A percentile compares a stretch with the other conserved stretches of the same genome.
phyloP scores from a whole-genome alignment of 2,113 vertebrate species.

The Hemiprocne comata region DNA sequence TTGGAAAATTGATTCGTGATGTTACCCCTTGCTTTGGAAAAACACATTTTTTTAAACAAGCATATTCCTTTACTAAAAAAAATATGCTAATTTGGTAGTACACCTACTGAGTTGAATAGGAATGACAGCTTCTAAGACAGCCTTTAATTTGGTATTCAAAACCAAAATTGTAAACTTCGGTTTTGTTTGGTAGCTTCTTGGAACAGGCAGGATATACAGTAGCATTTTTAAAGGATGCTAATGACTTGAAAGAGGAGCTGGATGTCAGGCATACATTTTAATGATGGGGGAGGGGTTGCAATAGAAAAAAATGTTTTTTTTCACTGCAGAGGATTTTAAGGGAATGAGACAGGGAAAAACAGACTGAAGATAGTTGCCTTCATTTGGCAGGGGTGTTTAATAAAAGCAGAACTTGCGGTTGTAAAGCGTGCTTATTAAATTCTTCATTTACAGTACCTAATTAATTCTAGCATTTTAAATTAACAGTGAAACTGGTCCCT shows the following conservation, averaged over 20 bases:
- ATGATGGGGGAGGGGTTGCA: slow-evolving; percentile 48
- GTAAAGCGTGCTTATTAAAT: slow-evolving; percentile 88
- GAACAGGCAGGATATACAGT: slow-evolving; percentile 77
- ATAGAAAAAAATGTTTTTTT: neutral
- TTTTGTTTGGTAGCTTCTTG: slow-evolving; percentile 77
- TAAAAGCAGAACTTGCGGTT: slow-evolving; percentile 83
- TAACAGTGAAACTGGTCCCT: slow-evolving; percentile 87
- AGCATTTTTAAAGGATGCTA: slow-evolving; percentile 74
- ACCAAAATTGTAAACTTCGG: slow-evolving; percentile 79
- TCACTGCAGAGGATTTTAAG: slow-evolving; percentile 62
- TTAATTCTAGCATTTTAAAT: slow-evolving; percentile 89
- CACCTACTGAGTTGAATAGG: slow-evolving; percentile 72
- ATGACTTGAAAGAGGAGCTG: slow-evolving; percentile 70
- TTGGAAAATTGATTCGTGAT: slow-evolving; percentile 65
- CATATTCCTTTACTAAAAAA: slow-evolving; percentile 74
- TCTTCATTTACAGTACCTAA: slow-evolving; percentile 86
- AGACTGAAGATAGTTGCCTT: slow-evolving; percentile 74
- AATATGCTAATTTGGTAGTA: slow-evolving; percentile 79
- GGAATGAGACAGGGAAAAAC: slow-evolving; percentile 62
- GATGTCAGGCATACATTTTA: slow-evolving; percentile 68
- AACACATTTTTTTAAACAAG: slow-evolving; percentile 76
- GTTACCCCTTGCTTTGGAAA: slow-evolving; percentile 75
- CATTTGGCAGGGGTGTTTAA: slow-evolving; percentile 78
- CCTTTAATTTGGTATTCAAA: slow-evolving; percentile 84
- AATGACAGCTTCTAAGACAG: slow-evolving; percentile 82